Base-by-base conservation (phyloP, 2,113 vertebrate genomes). In the Ceuthmochares aereus region DNA sequence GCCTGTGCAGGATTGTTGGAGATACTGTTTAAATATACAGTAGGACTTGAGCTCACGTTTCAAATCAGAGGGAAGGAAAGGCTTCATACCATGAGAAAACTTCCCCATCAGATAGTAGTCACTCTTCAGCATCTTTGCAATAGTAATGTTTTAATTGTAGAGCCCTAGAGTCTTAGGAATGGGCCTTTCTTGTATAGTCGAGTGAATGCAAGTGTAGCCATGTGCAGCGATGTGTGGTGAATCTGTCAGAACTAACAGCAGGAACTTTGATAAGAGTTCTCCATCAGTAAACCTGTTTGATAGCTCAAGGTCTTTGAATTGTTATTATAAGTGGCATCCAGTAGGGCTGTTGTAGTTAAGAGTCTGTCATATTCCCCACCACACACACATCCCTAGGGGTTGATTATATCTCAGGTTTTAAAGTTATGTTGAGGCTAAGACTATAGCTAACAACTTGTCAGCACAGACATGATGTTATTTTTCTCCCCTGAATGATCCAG, bases 201-300 rank as follows among this genome's bases (percentile, higher is more conserved):
- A 96, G 76, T 92, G 95, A 92, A 73, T 92, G 92, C 85, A 70
- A 90, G 93, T 69, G 96, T 97, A 98, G 51, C 95, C 97, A 81
- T 96, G 98, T 92, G 97, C 93, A 97, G 84, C 94, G 95, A 82
- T 40, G 92, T 97, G 96, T 97, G 96, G 66, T 92, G 94, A 93
- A 93, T 96, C 97, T 98, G 98, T 98, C 97, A 98, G 96, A 88
- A 84, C 81, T 84, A 98, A 96, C 97, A 97, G 97, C 97, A 86
- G 98, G 96, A 92, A 59, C 93, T 96, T 92, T 75, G 95, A 91
- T 97, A 95, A 92, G 95, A 96, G 91, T 97, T 97, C 95, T 97
- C 96, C 93, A 91, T 97, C 96, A 95, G 93, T 96, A 97, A 97
- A 93, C 87, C 77, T 95, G 93, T 91, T 88, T 93, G 97, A 98